phyloP scores from a whole-genome alignment of 2,797 vertebrate species.

The Gymnoscopelus microlampas region DNA sequence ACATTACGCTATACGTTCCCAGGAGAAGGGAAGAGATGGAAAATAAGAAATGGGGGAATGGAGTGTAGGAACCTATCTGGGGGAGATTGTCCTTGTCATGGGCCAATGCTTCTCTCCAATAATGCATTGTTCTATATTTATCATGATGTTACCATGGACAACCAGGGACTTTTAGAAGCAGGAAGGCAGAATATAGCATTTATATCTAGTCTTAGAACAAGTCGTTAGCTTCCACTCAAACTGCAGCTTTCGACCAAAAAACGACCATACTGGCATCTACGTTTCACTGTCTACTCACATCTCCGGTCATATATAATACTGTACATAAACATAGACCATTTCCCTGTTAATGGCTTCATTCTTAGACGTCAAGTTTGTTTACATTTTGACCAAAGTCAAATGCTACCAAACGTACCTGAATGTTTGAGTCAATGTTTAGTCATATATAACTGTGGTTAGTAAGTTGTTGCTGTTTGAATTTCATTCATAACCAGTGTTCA shows the following conservation, averaged over 20 bases:
- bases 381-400: too few relatives aligned
- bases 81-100: conserved; percentile 34
- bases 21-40: conserved; percentile 12
- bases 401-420: background rate
- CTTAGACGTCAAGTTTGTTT: too few relatives aligned
- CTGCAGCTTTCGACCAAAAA: background rate
- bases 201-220: conserved; percentile 14
- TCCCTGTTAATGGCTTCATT: background rate
- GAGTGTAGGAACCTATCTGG: conserved; percentile 1
- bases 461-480: too few relatives aligned
- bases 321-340: background rate
- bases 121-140: conserved; percentile 41
- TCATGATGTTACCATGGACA: conserved; percentile 43
- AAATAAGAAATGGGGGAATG: conserved; percentile 3
- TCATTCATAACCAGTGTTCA: too few relatives aligned
- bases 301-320: too few relatives aligned
- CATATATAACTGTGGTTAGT: too few relatives aligned
- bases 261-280: background rate
- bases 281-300: background rate
- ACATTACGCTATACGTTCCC: background rate
- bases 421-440: too few relatives aligned
- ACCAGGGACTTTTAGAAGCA: conserved; percentile 26
- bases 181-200: background rate
- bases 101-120: conserved; percentile 32
- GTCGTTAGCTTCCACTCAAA: background rate